Evolutionary conservation across 2,113 vertebrate species (phyloP).

Genomic region (Antennarius striatus): DNA sequence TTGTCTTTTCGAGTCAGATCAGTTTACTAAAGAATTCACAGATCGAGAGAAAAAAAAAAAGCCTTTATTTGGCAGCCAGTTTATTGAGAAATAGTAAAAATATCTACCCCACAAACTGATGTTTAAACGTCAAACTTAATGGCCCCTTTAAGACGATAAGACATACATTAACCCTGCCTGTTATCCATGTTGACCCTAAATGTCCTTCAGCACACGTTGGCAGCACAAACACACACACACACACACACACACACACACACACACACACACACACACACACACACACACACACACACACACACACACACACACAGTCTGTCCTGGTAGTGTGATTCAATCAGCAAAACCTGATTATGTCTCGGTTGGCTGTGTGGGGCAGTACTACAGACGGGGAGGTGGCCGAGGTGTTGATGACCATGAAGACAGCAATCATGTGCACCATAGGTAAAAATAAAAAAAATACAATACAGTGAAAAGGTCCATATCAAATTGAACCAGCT

Average conservation of each 20-base stretch:
- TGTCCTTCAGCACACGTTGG: constrained; percentile 75
- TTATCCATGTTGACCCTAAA: constrained; percentile 46
- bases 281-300: constrained; percentile 16
- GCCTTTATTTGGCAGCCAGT: constrained; percentile 68
- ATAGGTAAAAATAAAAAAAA: constrained; percentile 63
- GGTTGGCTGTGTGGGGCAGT: constrained; percentile 41
- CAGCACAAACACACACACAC: constrained; percentile 52
- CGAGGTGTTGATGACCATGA: constrained; percentile 52
- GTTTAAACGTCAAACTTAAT: constrained; percentile 66
- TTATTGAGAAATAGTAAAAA: constrained; percentile 61
- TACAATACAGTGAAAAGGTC: constrained; percentile 82
- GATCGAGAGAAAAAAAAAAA: constrained; percentile 31
- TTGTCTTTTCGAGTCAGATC: too few species aligned
- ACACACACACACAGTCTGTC: constrained; percentile 61
- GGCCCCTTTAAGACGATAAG: constrained; percentile 57
- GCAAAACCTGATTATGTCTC: constrained; percentile 55
- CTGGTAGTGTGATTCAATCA: constrained; percentile 74
- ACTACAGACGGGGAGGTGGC: constrained; percentile 47
- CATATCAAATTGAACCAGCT: constrained; percentile 71
- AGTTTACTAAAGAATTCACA: neutral
- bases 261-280: constrained; percentile 46
- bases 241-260: constrained; percentile 65
- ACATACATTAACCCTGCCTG: constrained; percentile 35
- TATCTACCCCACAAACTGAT: constrained; percentile 44
- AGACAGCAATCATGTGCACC: constrained; percentile 64